These are phyloP conservation scores for Timema podura DNA, from an alignment of 2,888 invertebrate species.

Conservation along the genomic window DNA sequence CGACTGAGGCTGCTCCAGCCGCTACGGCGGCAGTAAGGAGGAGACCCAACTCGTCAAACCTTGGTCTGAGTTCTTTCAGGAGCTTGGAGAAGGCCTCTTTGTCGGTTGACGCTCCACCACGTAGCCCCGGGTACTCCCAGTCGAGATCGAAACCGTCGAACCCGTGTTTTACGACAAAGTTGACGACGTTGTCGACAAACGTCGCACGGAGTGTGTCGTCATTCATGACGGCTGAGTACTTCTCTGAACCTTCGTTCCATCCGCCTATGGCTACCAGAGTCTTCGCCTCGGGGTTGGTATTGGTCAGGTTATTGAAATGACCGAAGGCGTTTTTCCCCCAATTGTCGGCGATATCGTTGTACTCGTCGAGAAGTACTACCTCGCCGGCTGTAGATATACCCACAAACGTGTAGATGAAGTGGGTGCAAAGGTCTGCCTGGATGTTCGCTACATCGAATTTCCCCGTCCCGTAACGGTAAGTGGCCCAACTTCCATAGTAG, in stretches of 20 bases:
- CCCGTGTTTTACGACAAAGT: conserved; percentile 51
- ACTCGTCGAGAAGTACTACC: conserved; percentile 3
- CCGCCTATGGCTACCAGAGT: conserved; percentile 63
- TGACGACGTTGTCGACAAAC: conserved; percentile 50
- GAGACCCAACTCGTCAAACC: conserved; percentile 51
- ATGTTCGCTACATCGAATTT: conserved; percentile 10
- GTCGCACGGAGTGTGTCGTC: conserved; percentile 44
- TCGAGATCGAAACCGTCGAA: conserved; percentile 72
- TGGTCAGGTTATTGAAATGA: background rate
- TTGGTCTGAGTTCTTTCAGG: conserved; percentile 53
- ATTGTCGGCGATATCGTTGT: conserved; percentile 11
- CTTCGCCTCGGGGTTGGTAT: conserved; percentile 50
- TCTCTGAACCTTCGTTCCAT: conserved; percentile 61
- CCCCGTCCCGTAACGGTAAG: background rate
- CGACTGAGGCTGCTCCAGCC: conserved; percentile 49
- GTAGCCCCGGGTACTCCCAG: conserved; percentile 66
- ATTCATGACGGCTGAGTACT: conserved; percentile 51
- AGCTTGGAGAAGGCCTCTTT: conserved; percentile 50
- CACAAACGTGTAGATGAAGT: conserved; percentile 6
- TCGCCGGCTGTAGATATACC: conserved; percentile 3
- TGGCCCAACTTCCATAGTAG: conserved; percentile 9
- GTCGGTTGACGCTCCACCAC: conserved; percentile 51
- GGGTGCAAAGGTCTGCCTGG: conserved; percentile 5
- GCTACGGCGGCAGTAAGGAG: conserved; percentile 58
- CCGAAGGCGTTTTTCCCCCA: conserved; percentile 2